These are phyloP conservation scores for Latrodectus hesperus DNA, from an alignment of 2,888 invertebrate genomes.

Conservation along the genomic window DNA sequence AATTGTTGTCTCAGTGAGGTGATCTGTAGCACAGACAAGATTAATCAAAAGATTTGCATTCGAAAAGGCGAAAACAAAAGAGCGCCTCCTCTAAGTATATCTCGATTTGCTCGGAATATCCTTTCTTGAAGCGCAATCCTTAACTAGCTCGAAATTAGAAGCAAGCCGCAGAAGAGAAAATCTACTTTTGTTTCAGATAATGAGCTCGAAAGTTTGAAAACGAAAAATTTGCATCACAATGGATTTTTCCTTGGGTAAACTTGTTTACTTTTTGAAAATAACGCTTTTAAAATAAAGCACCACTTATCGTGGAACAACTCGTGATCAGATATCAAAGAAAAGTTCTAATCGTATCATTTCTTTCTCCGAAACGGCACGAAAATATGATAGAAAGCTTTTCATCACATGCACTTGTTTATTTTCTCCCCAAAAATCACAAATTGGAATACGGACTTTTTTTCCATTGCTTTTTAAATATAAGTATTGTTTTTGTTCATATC, in stretches of 20 bases:
- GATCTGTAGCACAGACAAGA: slow-evolving; percentile 67
- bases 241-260: slow-evolving; percentile 53
- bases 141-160: slow-evolving; percentile 68
- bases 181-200: slow-evolving; percentile 69
- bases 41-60: slow-evolving; percentile 69
- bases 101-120: slow-evolving; percentile 59
- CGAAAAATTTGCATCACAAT: slow-evolving; percentile 68
- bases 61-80: slow-evolving; percentile 64
- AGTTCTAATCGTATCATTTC: slow-evolving; percentile 38
- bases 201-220: slow-evolving; percentile 64
- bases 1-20: slow-evolving; percentile 68
- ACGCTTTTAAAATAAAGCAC: slow-evolving; percentile 45
- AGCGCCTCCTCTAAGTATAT: slow-evolving; percentile 51
- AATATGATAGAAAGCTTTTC: neutral
- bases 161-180: slow-evolving; percentile 67
- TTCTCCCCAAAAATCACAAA: neutral
- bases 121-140: slow-evolving; percentile 49
- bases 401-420: neutral
- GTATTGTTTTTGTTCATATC: neutral
- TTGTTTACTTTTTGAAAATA: slow-evolving; percentile 66
- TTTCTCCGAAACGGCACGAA: slow-evolving; percentile 7
- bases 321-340: slow-evolving; percentile 54
- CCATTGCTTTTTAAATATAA: neutral
- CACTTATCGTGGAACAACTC: slow-evolving; percentile 42
- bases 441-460: too few relatives aligned